A percentile compares a stretch with the other conserved stretches of the same genome.
Conservation (phyloP, 2,113 vertebrate species). For the Cairina moschata region DNA sequence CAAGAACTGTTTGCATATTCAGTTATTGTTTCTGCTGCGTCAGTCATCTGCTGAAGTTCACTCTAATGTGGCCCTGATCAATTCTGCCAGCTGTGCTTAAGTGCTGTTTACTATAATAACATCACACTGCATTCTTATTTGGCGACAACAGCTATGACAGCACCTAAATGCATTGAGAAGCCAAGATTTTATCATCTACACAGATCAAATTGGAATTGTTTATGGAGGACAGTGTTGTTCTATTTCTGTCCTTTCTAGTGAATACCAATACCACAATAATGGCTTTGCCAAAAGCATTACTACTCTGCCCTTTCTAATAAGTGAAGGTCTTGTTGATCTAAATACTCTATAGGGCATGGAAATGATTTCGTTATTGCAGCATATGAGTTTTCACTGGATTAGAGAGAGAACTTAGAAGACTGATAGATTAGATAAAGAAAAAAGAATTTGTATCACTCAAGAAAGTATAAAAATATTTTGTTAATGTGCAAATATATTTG, state of each 20-base stretch:
- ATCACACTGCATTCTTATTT: conserved; percentile 85
- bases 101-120: conserved; percentile 94
- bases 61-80: conserved; percentile 89
- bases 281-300: conserved; percentile 74
- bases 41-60: conserved; percentile 91
- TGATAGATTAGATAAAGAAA: conserved; percentile 14
- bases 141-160: conserved; percentile 83
- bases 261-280: conserved; percentile 75
- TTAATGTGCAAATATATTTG: background rate
- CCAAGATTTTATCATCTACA: conserved; percentile 82
- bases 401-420: conserved; percentile 7
- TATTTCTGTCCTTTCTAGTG: conserved; percentile 80
- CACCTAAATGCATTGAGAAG: conserved; percentile 78
- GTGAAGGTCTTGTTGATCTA: conserved; percentile 73
- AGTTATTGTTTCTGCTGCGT: conserved; percentile 95
- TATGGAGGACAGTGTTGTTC: conserved; percentile 76
- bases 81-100: conserved; percentile 94
- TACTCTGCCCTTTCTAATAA: conserved; percentile 76
- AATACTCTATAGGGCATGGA: conserved; percentile 65
- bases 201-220: conserved; percentile 80
- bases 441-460: background rate
- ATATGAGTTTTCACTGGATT: conserved; percentile 20
- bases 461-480: background rate
- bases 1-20: conserved; percentile 94
- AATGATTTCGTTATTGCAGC: conserved; percentile 66